These are phyloP conservation scores for Tenthredo notha DNA, from an alignment of 2,888 invertebrate genomes.

Conservation along the genomic window DNA sequence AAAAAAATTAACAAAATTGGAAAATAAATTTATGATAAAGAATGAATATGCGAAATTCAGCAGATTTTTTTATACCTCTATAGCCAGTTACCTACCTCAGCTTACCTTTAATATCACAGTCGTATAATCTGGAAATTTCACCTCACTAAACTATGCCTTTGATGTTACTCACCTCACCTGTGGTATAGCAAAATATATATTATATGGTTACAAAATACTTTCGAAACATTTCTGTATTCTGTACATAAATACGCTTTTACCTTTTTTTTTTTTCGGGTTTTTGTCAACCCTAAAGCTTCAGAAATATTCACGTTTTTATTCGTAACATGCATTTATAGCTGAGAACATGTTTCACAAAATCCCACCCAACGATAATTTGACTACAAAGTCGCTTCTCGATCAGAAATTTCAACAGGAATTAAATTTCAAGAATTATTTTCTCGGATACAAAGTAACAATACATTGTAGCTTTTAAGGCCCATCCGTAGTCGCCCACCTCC, in stretches of 20 bases:
- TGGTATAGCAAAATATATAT: not conserved
- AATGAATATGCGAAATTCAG: not conserved
- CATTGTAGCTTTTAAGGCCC: too few relatives aligned
- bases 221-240: not conserved
- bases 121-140: not conserved
- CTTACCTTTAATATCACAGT: slow-evolving; percentile 6
- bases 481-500: too few relatives aligned
- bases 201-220: slow-evolving; percentile 22
- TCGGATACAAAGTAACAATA: too few relatives aligned
- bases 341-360: not conserved
- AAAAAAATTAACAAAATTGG: too few relatives aligned
- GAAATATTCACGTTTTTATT: not conserved
- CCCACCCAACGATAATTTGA: not conserved
- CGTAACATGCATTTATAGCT: not conserved
- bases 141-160: slow-evolving; percentile 24
- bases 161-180: slow-evolving; percentile 16
- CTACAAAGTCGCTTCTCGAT: not conserved
- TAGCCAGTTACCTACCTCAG: not conserved
- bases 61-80: not conserved
- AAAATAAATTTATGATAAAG: not conserved
- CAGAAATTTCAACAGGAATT: not conserved
- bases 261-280: not conserved
- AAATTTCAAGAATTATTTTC: not conserved
- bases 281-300: not conserved
- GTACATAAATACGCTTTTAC: not conserved